Conservation (phyloP, 2,797 vertebrate genomes). For the Alauda arvensis region DNA sequence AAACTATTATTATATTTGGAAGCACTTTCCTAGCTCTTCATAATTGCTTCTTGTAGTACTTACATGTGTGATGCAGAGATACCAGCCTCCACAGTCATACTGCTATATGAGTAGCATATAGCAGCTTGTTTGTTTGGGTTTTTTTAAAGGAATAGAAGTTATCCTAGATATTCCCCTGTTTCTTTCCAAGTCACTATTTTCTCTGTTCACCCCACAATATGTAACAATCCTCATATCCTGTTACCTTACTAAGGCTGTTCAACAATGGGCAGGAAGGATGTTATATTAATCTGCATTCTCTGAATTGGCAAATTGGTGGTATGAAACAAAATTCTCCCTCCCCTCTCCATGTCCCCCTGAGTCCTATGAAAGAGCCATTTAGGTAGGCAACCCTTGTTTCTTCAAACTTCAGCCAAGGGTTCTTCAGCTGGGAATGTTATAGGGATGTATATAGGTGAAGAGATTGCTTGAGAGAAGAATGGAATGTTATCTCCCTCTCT, state of each 20-base stretch:
- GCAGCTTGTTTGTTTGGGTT: background rate
- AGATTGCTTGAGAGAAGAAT: background rate
- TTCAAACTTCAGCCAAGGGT: background rate
- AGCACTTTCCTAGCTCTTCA: background rate
- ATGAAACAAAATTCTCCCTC: background rate
- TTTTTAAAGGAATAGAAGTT: background rate
- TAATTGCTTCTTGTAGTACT: slow-evolving; percentile 1
- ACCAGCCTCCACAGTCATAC: background rate
- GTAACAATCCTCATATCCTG: background rate
- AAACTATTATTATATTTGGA: slow-evolving; percentile 30
- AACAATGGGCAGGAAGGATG: background rate
- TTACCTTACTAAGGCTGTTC: background rate
- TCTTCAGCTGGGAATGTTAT: background rate
- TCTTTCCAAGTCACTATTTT: background rate
- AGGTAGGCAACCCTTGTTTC: background rate
- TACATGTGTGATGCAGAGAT: background rate
- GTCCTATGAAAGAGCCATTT: background rate
- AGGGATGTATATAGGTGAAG: background rate
- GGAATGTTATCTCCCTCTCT: background rate
- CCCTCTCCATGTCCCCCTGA: too few species aligned
- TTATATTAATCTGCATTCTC: background rate
- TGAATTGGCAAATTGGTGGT: background rate
- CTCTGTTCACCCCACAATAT: background rate
- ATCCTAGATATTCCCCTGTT: background rate
- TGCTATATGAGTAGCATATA: background rate